Conservation (phyloP, 1,140 invertebrate species). For the Gryllus bimaculatus region DNA sequence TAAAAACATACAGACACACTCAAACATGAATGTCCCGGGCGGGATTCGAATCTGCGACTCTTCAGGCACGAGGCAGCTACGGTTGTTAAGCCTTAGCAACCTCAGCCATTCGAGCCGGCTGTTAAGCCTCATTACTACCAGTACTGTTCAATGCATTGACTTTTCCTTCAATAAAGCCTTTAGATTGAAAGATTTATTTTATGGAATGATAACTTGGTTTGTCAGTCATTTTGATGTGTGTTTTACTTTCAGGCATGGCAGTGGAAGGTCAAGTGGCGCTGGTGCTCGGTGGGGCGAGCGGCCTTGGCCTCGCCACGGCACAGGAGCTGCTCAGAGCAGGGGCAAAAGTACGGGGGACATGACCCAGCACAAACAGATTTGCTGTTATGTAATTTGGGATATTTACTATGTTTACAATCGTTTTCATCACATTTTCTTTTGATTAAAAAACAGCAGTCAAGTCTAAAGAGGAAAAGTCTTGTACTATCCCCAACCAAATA, state of each 20-base stretch:
- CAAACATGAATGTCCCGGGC: no score
- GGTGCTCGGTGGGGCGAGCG: slow-evolving; percentile 44
- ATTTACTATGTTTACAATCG: neutral
- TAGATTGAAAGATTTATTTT: no score
- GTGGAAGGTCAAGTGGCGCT: slow-evolving; percentile 34
- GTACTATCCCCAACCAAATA: neutral
- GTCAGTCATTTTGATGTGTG: no score
- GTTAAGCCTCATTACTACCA: no score
- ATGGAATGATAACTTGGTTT: no score
- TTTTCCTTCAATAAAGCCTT: no score
- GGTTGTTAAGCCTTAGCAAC: no score
- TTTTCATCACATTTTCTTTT: neutral
- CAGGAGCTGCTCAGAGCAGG: slow-evolving; percentile 36
- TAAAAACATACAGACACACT: no score
- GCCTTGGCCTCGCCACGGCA: slow-evolving; percentile 39
- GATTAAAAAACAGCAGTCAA: neutral
- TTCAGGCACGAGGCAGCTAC: no score
- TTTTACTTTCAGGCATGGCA: slow-evolving; percentile 6
- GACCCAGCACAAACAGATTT: neutral
- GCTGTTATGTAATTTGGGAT: neutral
- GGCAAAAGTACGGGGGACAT: slow-evolving; percentile 34
- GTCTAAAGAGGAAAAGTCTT: neutral
- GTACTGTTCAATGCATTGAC: no score
- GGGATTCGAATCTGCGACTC: no score
- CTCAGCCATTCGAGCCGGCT: no score